Evolutionary conservation across 2,797 vertebrate genomes (phyloP).

Genomic region (Sebastiscus tertius): DNA sequence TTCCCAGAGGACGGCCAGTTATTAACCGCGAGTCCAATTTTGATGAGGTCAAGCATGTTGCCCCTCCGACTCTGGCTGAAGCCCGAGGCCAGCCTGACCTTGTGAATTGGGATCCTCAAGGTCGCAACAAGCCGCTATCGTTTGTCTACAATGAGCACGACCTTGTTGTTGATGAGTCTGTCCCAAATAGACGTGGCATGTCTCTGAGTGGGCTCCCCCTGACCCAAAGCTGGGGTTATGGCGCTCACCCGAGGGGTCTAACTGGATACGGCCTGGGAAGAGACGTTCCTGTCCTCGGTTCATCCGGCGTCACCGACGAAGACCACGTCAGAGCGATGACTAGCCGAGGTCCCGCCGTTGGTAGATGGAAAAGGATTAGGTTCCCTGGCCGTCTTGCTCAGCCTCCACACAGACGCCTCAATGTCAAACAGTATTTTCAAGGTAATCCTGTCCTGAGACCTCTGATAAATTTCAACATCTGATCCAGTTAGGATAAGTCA

Average conservation of each 20-base stretch:
- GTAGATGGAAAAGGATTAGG: not conserved
- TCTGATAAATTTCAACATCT: not conserved
- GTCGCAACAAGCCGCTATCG: slow-evolving; percentile 21
- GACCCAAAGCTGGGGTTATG: slow-evolving; percentile 32
- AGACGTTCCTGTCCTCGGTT: slow-evolving; percentile 6
- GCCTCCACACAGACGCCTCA: not conserved
- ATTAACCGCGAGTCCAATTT: slow-evolving; percentile 33
- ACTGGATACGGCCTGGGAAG: not conserved
- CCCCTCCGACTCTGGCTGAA: slow-evolving; percentile 13
- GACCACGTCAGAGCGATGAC: not conserved
- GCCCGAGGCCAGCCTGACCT: slow-evolving; percentile 38
- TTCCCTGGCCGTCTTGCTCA: not conserved
- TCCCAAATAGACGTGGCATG: slow-evolving; percentile 54
- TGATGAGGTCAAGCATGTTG: slow-evolving; percentile 58
- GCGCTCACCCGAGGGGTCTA: slow-evolving; percentile 21
- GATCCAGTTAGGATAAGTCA: not conserved
- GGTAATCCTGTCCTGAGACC: not conserved
- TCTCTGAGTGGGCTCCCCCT: slow-evolving; percentile 10
- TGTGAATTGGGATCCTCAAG: slow-evolving; percentile 39
- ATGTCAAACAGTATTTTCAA: slow-evolving; percentile 5
- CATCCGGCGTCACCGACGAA: not conserved
- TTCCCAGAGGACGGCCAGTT: slow-evolving; percentile 30
- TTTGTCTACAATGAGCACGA: slow-evolving; percentile 41
- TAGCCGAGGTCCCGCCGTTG: not conserved
- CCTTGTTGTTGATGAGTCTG: slow-evolving; percentile 47